Percentiles rank a stretch among this genome's conserved stretches.
Evolutionary conservation across 2,888 invertebrate species (phyloP).

Genomic region (Andrena minutula): DNA sequence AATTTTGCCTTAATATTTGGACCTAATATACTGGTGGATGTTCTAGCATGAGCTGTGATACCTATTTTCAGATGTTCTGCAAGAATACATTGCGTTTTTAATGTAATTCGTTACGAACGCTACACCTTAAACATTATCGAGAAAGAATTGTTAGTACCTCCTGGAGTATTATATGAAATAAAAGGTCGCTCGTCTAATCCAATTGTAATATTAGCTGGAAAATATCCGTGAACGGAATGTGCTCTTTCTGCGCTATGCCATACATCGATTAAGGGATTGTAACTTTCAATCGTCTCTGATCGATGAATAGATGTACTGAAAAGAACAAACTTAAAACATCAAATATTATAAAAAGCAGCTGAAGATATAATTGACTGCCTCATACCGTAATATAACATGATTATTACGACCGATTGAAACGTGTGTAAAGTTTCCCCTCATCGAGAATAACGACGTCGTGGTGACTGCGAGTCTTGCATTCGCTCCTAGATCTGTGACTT

Average conservation of each 20-base stretch:
- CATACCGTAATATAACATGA: conserved; percentile 88
- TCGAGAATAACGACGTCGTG: conserved; percentile 87
- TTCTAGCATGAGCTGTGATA: conserved; percentile 79
- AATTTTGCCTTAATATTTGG: conserved; percentile 70
- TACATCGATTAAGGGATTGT: conserved; percentile 88
- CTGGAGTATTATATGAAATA: conserved; percentile 81
- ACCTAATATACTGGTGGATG: conserved; percentile 79
- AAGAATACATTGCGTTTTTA: conserved; percentile 12
- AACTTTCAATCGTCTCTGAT: conserved; percentile 84
- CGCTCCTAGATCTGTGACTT: conserved; percentile 88
- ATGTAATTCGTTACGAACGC: not conserved
- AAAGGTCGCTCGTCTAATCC: conserved; percentile 79
- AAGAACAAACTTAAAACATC: conserved; percentile 17
- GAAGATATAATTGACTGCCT: conserved; percentile 85
- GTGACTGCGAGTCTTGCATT: conserved; percentile 87
- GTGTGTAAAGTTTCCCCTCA: conserved; percentile 90
- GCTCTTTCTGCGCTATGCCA: conserved; percentile 89
- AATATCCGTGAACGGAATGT: conserved; percentile 89
- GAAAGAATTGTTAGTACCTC: conserved; percentile 68
- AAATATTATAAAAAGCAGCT: not conserved
- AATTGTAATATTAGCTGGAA: conserved; percentile 87
- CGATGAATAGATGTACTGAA: conserved; percentile 87
- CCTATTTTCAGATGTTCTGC: conserved; percentile 80
- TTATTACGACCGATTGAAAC: conserved; percentile 86
- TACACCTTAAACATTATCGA: conserved; percentile 9